phyloP scores from a whole-genome alignment of 2,113 vertebrate genomes.

The Mirza zaza region DNA sequence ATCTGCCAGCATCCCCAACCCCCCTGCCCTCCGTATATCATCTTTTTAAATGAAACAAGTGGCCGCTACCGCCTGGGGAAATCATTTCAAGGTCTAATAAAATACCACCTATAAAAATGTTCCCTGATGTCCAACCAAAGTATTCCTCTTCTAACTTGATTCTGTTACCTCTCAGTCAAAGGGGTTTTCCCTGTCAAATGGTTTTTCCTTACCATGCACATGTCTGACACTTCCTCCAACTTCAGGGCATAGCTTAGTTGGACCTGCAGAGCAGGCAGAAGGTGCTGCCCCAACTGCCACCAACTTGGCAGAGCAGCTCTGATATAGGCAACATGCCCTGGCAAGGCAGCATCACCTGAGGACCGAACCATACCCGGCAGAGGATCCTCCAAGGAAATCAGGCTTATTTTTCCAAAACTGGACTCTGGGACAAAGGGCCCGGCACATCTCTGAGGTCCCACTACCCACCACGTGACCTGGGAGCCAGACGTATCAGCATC shows the following conservation, averaged over 20 bases:
- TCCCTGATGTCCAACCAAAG: not conserved
- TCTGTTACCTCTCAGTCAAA: not conserved
- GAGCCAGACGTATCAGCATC: accelerated
- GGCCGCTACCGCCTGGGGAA: not conserved
- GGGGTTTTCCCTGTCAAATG: not conserved
- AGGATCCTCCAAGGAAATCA: not conserved
- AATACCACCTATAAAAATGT: not conserved
- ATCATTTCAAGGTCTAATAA: not conserved
- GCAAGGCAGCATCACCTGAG: accelerated
- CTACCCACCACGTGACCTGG: accelerated
- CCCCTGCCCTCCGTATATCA: too few species aligned
- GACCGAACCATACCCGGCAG: accelerated
- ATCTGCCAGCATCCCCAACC: not conserved
- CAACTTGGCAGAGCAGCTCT: not conserved
- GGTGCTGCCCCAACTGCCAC: not conserved
- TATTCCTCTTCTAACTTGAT: not conserved
- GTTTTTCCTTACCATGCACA: not conserved
- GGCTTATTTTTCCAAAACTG: too few species aligned
- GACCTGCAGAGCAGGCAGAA: not conserved
- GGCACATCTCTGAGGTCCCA: too few species aligned
- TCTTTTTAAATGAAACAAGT: not conserved
- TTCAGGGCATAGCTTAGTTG: too few species aligned
- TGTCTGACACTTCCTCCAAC: too few species aligned
- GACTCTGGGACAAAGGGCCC: not conserved
- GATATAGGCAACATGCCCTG: accelerated